Conservation (phyloP, 1,140 invertebrate species). For the Drosophila takahashii region DNA sequence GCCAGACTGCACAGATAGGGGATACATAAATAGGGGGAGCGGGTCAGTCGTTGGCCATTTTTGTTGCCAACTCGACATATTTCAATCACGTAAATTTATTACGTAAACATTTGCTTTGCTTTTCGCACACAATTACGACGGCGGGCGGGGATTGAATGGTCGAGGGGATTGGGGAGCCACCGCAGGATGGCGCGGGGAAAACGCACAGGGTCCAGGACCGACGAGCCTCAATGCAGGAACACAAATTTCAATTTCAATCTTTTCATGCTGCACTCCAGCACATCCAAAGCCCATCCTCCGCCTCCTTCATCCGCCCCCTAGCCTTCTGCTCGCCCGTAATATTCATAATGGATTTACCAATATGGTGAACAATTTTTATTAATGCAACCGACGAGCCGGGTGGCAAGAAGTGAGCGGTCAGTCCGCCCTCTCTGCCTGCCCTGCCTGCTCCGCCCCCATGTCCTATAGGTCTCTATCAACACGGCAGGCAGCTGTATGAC, state of each 20-base stretch:
- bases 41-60: conserved; percentile 61
- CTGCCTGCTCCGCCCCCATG: conserved; percentile 12
- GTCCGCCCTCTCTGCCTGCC: conserved; percentile 25
- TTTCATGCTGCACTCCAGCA: conserved; percentile 40
- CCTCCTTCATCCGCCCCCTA: not conserved
- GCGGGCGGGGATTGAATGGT: conserved; percentile 17
- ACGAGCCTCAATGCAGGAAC: conserved; percentile 37
- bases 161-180: not conserved
- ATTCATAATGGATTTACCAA: conserved; percentile 85
- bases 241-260: conserved; percentile 83
- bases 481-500: conserved; percentile 27
- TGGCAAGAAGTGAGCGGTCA: conserved; percentile 32
- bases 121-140: conserved; percentile 79
- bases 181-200: conserved; percentile 4
- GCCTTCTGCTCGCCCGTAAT: conserved; percentile 75
- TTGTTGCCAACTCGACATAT: conserved; percentile 84
- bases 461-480: conserved; percentile 38
- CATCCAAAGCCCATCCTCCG: conserved; percentile 1
- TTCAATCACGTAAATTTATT: conserved; percentile 85
- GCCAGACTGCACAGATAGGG: conserved; percentile 32
- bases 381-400: conserved; percentile 58
- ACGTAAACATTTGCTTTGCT: conserved; percentile 84
- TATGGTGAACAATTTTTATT: conserved; percentile 83
- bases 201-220: not conserved
- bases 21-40: not conserved